A percentile compares a stretch with the other conserved stretches of the same genome.
Evolutionary conservation across 2,113 vertebrate genomes (phyloP).

Genomic region (Gasterosteus aculeatus): DNA sequence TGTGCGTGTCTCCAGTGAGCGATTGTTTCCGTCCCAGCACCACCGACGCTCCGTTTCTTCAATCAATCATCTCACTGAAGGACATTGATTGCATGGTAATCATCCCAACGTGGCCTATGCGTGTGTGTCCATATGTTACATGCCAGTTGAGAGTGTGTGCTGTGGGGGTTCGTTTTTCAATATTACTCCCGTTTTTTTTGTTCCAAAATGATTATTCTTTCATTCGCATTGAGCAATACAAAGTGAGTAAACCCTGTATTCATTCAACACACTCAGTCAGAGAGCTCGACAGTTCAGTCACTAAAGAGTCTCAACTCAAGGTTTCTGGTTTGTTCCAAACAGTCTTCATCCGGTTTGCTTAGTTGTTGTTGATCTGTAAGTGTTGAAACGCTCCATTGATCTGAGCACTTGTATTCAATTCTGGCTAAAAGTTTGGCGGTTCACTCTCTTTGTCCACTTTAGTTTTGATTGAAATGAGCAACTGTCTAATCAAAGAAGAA

Average conservation of each 20-base stretch:
- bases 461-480: background rate
- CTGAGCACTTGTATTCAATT: background rate
- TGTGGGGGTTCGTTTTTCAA: background rate
- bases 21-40: conserved; percentile 37
- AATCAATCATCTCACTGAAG: conserved; percentile 35
- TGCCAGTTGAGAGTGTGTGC: background rate
- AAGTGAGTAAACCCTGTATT: background rate
- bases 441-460: background rate
- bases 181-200: background rate
- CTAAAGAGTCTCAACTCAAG: conserved; percentile 1
- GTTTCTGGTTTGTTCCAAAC: background rate
- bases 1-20: conserved; percentile 25
- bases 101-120: conserved; percentile 4
- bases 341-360: background rate
- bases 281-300: background rate
- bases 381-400: background rate
- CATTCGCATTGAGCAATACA: background rate
- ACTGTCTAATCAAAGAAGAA: background rate
- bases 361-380: background rate
- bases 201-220: background rate
- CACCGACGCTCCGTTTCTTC: conserved; percentile 19
- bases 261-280: background rate
- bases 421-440: background rate
- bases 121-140: conserved; percentile 1
- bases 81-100: conserved; percentile 27